Conservation (phyloP, 2,888 invertebrate species). For the Thymelicus lineola region DNA sequence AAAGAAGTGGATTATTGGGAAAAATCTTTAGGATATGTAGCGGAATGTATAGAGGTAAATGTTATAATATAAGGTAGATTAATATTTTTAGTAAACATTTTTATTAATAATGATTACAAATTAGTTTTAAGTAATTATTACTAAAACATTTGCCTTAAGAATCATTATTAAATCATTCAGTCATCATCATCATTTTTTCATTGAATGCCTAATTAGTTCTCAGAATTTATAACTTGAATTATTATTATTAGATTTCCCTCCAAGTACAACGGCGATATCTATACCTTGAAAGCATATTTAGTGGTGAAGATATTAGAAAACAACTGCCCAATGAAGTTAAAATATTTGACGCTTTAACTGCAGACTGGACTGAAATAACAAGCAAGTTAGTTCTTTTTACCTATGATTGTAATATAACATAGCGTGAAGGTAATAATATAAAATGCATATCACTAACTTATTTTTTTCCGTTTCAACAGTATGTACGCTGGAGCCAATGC, state of each 20-base stretch:
- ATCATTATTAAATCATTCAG: no score
- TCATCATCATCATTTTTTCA: no score
- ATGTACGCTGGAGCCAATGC: conserved; percentile 85
- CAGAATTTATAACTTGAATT: conserved; percentile 6
- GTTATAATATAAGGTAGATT: neutral
- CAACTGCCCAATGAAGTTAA: conserved; percentile 92
- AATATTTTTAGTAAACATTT: no score
- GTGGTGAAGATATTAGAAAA: conserved; percentile 93
- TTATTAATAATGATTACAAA: no score
- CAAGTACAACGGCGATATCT: conserved; percentile 94
- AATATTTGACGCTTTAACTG: conserved; percentile 90
- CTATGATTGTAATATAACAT: conserved; percentile 3
- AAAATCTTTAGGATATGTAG: conserved; percentile 91
- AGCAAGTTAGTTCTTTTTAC: conserved; percentile 64
- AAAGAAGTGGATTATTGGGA: conserved; percentile 95
- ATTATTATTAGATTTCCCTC: conserved; percentile 82
- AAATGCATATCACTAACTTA: conserved; percentile 6
- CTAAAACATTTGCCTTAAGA: no score
- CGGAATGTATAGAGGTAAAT: conserved; percentile 91
- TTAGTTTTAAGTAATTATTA: no score
- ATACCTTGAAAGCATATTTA: conserved; percentile 95
- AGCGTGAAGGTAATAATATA: neutral
- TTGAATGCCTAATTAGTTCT: no score
- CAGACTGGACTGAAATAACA: conserved; percentile 89
- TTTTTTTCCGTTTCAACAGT: conserved; percentile 49